A percentile compares a stretch with the other conserved stretches of the same genome.
phyloP scores from a whole-genome alignment of 2,797 vertebrate genomes.

The Tangara arthus region DNA sequence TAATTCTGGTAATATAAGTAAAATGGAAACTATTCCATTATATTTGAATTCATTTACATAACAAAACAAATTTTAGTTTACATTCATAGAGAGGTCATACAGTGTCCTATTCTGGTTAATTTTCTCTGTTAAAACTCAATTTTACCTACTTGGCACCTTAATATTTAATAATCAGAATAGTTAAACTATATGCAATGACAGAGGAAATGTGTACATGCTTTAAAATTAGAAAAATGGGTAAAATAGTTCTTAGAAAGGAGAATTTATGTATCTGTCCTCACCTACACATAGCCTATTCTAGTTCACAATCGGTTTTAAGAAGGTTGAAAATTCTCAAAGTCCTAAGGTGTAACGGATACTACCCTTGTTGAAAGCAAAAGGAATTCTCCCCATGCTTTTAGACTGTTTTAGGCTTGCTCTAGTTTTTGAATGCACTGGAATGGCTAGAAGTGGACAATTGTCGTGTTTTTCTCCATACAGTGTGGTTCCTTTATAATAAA shows the following conservation, averaged over 20 bases:
- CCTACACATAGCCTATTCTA: neutral
- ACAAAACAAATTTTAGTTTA: neutral
- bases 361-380: neutral
- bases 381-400: neutral
- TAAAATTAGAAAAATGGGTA: neutral
- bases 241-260: neutral
- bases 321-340: neutral
- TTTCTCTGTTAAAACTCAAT: neutral
- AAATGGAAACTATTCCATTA: neutral
- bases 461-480: neutral
- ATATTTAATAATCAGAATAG: neutral
- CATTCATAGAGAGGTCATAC: neutral
- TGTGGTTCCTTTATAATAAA: neutral
- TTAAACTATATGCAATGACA: neutral
- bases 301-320: neutral
- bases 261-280: neutral
- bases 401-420: neutral
- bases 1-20: neutral
- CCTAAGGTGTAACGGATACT: neutral
- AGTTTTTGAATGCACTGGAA: neutral
- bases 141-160: neutral
- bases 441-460: neutral
- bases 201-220: neutral
- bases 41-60: neutral
- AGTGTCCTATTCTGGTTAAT: neutral